Evolutionary conservation across 64 coral and sea anemone genomes (phyloP), one percentile per base, ranked within the genome.

Genomic region (Montipora sp.): DNA sequence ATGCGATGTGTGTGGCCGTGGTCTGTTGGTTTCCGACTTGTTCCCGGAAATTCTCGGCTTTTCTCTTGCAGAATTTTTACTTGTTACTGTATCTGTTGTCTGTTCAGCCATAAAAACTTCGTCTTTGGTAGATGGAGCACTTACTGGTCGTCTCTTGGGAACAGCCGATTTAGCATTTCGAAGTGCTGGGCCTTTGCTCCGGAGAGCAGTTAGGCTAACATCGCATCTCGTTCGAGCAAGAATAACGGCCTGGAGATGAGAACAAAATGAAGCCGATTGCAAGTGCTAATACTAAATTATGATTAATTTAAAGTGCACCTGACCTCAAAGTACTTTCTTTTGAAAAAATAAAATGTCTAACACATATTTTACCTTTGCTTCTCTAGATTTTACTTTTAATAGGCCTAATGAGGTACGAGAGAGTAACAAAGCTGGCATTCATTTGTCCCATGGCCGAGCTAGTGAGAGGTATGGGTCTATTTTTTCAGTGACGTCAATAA

Each of bases 1-100:
- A 27, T 93, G 91, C 48, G 91, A 93, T 18, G 91, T 93, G 47
- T 93, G 91, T 7, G 91, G 91, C 67, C 91, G 45, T 5, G 2
- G 48, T n/a, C 53, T n/a, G 75, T 51, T 87, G 70, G 10, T 45
- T 43, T 73, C 48, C 80, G 80, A 73, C 7, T 47, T 83, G 13
- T 78, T 16, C 1, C 47, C 47, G 5, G 77, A 21, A 24, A 80
- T 68, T 18, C 7, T 80, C 43, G 83, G 59, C 9, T 51, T 44
- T 46, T 58, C 77, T 8, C 50, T 58, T 27, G 57, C 10, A 5
- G 0, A 10, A 24, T 7, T 18, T 11, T 53, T 5, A 24, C 36
- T 67, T 15, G 9, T 49, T 5, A 93, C 49, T 3, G 19, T 47
- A 24, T 83, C 55, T 21, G 91, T 79, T 12, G 55, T 15, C 16